Evolutionary conservation across 2,113 vertebrate genomes (phyloP), one percentile per base, ranked within the genome.

Genomic region (Ciconia maguari): DNA sequence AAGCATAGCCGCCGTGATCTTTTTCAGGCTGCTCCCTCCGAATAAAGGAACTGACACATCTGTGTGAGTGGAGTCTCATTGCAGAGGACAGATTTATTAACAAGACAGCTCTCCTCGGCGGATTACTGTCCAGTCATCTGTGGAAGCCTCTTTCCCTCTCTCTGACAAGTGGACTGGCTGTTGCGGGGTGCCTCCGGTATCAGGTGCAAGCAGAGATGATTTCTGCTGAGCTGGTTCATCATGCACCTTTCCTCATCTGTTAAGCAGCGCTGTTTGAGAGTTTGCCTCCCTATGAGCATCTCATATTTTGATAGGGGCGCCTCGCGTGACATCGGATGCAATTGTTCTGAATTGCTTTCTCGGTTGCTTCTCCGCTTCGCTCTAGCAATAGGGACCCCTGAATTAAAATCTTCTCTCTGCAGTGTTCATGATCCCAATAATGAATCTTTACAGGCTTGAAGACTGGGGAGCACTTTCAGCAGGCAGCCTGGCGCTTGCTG

Each of bases 71-170:
- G 64, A 80, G 79, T 87, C 91, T 94, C 76, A 48, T 38, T 93
- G 90, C 60, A 74, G 72, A 84, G 87, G 61, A 70, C 92, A 83
- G 70, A 69, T 88, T 34, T 89, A 34, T 80, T 92, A 92, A 66
- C 2, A 2, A 82, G 61, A 51, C 85, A 68, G 34, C 49, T 93
- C 72, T 94, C 87, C 83, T 87, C 1, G 0, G 64, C 3, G 1
- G 44, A 94, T 83, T 94, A 70, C 89, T 95, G 87, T 91, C 91
- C 77, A 83, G 74, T 93, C 89, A 89, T 94, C 87, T 94, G 90
- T 94, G 90, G 55, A 90, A 87, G 41, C 75, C 86, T 51, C 52
- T 93, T 74, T 83, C 51, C 20, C 36, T 46, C 54, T 80, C 62
- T 52, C 79, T 97, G 82, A 76, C 87, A 89, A 86, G 74, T 36